A percentile compares a stretch with the other conserved stretches of the same genome.
Evolutionary conservation across 1,140 invertebrate species (phyloP).

Genomic region (Ceratina calcarata): DNA sequence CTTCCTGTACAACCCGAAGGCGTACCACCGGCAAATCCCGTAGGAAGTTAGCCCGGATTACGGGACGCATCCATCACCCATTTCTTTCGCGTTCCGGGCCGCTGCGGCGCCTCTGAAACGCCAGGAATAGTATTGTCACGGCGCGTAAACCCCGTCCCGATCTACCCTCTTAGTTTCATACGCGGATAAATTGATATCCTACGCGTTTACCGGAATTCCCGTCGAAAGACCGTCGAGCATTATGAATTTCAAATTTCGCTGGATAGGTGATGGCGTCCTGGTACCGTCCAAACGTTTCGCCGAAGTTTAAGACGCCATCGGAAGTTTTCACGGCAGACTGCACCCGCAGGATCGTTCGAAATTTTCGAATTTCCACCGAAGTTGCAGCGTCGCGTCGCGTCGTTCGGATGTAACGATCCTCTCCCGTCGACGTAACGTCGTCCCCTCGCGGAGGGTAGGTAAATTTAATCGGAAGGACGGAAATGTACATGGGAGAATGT

Average conservation of each 20-base stretch:
- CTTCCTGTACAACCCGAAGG: slow-evolving; percentile 47
- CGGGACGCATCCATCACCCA: slow-evolving; percentile 72
- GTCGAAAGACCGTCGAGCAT: background rate
- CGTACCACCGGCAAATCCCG: slow-evolving; percentile 68
- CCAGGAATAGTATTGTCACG: slow-evolving; percentile 55
- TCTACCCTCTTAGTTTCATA: background rate
- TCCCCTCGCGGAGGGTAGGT: background rate
- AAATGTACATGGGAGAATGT: slow-evolving; percentile 21
- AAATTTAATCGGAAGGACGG: slow-evolving; percentile 42
- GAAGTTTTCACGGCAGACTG: slow-evolving; percentile 58
- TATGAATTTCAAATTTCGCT: slow-evolving; percentile 20
- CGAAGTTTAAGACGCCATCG: slow-evolving; percentile 54
- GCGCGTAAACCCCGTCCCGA: background rate
- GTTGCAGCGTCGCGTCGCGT: slow-evolving; percentile 36
- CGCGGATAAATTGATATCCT: slow-evolving; percentile 6
- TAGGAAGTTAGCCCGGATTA: slow-evolving; percentile 75
- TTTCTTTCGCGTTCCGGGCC: slow-evolving; percentile 61
- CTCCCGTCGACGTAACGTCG: slow-evolving; percentile 31
- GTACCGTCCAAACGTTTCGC: slow-evolving; percentile 36
- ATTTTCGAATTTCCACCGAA: slow-evolving; percentile 53
- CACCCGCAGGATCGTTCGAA: slow-evolving; percentile 44
- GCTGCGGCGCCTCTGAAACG: background rate
- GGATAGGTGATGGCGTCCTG: slow-evolving; percentile 43
- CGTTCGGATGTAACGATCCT: slow-evolving; percentile 38
- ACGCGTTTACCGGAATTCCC: background rate